These are phyloP conservation scores for Steinernema scapterisci DNA, from an alignment of 2,888 invertebrate genomes.

Conservation along the genomic window DNA sequence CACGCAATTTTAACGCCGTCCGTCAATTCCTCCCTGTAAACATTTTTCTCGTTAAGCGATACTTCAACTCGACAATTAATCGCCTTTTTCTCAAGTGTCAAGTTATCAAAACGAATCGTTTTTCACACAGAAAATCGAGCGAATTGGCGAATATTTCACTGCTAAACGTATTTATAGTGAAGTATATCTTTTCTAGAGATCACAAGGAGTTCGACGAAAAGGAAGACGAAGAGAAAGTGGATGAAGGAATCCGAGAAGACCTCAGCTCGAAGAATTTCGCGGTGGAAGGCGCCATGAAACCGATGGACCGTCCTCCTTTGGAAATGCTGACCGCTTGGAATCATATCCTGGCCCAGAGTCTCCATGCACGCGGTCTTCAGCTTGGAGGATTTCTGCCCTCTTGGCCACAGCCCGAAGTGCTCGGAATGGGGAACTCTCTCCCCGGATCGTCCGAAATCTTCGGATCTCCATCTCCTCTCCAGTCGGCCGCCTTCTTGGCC, in stretches of 20 bases:
- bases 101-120: conserved; percentile 17
- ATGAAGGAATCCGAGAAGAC: background rate
- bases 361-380: background rate
- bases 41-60: background rate
- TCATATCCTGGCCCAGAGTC: conserved; percentile 12
- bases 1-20: background rate
- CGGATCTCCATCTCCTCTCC: background rate
- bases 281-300: background rate
- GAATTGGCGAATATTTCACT: conserved; percentile 7
- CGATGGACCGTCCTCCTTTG: background rate
- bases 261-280: background rate
- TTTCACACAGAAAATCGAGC: conserved; percentile 20
- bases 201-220: background rate
- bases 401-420: background rate
- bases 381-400: background rate
- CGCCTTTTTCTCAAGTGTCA: conserved; percentile 10
- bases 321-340: conserved; percentile 17
- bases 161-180: background rate
- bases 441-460: background rate
- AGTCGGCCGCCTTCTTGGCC: conserved; percentile 3
- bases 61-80: conserved; percentile 4
- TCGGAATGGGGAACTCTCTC: background rate
- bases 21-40: background rate
- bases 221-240: background rate
- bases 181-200: background rate